Evolutionary conservation across 2,797 vertebrate genomes (phyloP), one percentile per base, ranked within the genome.

Genomic region (Kryptolebias ocellatus): DNA sequence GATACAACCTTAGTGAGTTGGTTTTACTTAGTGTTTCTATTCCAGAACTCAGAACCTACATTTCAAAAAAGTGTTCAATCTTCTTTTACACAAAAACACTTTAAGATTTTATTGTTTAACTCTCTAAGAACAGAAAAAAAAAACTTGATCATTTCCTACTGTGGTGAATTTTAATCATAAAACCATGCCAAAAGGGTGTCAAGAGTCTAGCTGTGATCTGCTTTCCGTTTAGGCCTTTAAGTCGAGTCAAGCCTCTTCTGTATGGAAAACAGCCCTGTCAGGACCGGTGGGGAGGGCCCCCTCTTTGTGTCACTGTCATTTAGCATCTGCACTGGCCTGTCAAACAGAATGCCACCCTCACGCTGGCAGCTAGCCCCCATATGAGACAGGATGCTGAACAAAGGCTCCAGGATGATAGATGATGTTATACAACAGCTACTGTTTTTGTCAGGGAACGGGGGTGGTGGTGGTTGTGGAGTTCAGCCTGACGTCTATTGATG

Each of bases 291-390:
- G 89, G 79, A 69, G 66, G 81, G 84, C 80, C 87, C 78, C 84
- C 87, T 87, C 86, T 91, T 91, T 91, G 89, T 92, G 92, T 92
- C 92, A 92, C 87, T 90, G 87, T 92, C 89, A 88, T 90, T 93
- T 93, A 92, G 88, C 89, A 90, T 93, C 92, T 87, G 87, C 79
- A 70, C 70, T 37, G 79, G 89, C 81, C 89, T 91, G 89, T 93
- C 90, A 82, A 78, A 81, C 37, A 74, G 84, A 86, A 90, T 87
- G 79, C 86, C 89, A 88, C 85, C 87, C 85, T 87, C 79, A 52
- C 78, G 39, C 87, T 86, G 80, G 85, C 87, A 87, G 79, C 81
- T 63, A 57, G 78, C 81, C 87, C 85, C 72, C 52, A 52, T 67
- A 68, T 29, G 79, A 84, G 85, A 90, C 87, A 88, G 86, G 84